Percentiles rank a stretch among this genome's conserved stretches.
These are phyloP conservation scores for Cataglyphis livida DNA, from an alignment of 2,888 invertebrate species.

Conservation along the genomic window DNA sequence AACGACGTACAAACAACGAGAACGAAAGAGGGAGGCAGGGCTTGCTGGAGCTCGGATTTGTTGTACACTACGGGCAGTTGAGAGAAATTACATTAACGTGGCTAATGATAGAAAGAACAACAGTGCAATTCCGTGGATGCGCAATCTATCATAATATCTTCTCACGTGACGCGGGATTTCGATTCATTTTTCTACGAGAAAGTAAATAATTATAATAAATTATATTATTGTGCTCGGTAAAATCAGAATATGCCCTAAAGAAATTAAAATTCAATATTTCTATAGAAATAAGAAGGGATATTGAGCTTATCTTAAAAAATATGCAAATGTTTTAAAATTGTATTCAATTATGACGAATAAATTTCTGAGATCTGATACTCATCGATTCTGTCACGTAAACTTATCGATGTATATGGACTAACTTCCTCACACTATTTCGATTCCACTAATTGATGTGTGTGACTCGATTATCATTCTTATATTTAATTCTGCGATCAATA, in stretches of 20 bases:
- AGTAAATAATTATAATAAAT: too few species aligned
- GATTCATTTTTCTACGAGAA: neutral
- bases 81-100: slow-evolving; percentile 42
- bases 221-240: neutral
- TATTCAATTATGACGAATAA: neutral
- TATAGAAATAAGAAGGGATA: neutral
- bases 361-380: neutral
- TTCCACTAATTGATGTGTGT: neutral
- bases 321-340: neutral
- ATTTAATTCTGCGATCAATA: slow-evolving; percentile 17
- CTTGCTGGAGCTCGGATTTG: slow-evolving; percentile 32
- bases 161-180: neutral
- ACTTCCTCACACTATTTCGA: slow-evolving; percentile 10
- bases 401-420: neutral
- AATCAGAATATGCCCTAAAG: neutral
- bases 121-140: neutral
- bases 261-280: neutral
- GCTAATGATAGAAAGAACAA: slow-evolving; percentile 24
- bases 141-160: slow-evolving; percentile 34
- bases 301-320: neutral
- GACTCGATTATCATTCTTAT: neutral
- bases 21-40: neutral
- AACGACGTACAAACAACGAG: slow-evolving; percentile 48
- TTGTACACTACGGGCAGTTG: slow-evolving; percentile 27
- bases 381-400: neutral